Evolutionary conservation across 1,140 invertebrate genomes (phyloP).

Genomic region (Eufriesea mexicana): DNA sequence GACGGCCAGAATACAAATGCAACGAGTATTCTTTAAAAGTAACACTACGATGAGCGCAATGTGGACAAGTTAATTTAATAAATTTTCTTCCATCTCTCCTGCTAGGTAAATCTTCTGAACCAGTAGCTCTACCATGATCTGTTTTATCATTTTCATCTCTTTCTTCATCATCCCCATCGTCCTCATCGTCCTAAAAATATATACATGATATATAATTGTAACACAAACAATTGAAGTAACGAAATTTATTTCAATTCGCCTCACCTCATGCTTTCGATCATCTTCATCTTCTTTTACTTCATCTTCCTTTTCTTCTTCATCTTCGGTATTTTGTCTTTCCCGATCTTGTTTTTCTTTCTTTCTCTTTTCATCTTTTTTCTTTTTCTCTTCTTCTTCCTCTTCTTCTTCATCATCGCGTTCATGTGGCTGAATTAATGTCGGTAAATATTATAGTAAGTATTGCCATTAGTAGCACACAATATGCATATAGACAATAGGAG

Average conservation of each 20-base stretch:
- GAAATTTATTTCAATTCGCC: slow-evolving; percentile 51
- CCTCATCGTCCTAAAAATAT: slow-evolving; percentile 66
- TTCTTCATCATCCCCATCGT: slow-evolving; percentile 82
- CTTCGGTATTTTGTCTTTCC: slow-evolving; percentile 76
- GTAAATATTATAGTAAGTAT: slow-evolving; percentile 39
- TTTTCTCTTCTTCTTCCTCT: slow-evolving; percentile 73
- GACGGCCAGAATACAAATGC: slow-evolving; percentile 87
- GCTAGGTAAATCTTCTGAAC: slow-evolving; percentile 76
- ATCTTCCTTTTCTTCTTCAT: slow-evolving; percentile 81
- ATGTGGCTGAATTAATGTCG: slow-evolving; percentile 67
- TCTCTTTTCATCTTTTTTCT: slow-evolving; percentile 77
- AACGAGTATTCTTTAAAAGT: slow-evolving; percentile 89
- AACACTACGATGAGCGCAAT: slow-evolving; percentile 87
- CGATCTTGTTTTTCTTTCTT: slow-evolving; percentile 76
- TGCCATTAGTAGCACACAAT: slow-evolving; percentile 11
- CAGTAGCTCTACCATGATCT: slow-evolving; percentile 70
- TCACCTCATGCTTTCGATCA: slow-evolving; percentile 74
- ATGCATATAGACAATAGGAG: slow-evolving; percentile 23
- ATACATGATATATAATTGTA: not conserved
- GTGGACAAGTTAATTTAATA: slow-evolving; percentile 88
- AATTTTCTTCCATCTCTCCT: slow-evolving; percentile 82
- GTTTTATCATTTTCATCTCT: slow-evolving; percentile 78
- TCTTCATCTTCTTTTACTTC: slow-evolving; percentile 78
- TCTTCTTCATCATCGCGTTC: slow-evolving; percentile 71
- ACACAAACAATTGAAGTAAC: slow-evolving; percentile 17